phyloP scores from a whole-genome alignment of 2,797 vertebrate species.

The Chloroceryle inda region DNA sequence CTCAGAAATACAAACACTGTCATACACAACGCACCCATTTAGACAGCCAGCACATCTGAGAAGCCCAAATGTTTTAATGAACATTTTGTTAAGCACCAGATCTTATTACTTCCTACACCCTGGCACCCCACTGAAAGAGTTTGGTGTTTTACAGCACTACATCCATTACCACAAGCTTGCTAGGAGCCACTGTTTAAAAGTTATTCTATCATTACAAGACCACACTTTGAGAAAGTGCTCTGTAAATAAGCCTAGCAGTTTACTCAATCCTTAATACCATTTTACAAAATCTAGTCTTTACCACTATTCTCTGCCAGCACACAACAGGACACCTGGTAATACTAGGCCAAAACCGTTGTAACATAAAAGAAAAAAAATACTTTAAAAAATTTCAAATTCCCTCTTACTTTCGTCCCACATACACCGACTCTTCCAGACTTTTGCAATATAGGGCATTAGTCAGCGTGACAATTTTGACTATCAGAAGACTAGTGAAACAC shows the following conservation, averaged over 20 bases:
- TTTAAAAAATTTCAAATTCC: not conserved
- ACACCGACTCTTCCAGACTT: not conserved
- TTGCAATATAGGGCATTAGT: not conserved
- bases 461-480: not conserved
- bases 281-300: not conserved
- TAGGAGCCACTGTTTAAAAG: not conserved
- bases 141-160: not conserved
- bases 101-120: not conserved
- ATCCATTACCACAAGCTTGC: not conserved
- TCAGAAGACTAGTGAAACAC: not conserved
- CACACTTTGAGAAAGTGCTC: not conserved
- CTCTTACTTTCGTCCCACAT: not conserved
- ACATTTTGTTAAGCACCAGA: not conserved
- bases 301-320: not conserved
- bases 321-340: not conserved
- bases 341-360: not conserved
- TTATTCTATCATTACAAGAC: slow-evolving; percentile 8
- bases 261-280: slow-evolving; percentile 13
- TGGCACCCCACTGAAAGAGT: not conserved
- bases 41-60: not conserved
- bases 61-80: not conserved
- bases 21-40: not conserved
- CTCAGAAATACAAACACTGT: not conserved
- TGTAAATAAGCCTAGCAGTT: not conserved
- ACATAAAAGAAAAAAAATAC: rapidly evolving